These are phyloP conservation scores for Pseudorectes ferrugineus DNA, from an alignment of 2,113 vertebrate genomes.

Conservation along the genomic window DNA sequence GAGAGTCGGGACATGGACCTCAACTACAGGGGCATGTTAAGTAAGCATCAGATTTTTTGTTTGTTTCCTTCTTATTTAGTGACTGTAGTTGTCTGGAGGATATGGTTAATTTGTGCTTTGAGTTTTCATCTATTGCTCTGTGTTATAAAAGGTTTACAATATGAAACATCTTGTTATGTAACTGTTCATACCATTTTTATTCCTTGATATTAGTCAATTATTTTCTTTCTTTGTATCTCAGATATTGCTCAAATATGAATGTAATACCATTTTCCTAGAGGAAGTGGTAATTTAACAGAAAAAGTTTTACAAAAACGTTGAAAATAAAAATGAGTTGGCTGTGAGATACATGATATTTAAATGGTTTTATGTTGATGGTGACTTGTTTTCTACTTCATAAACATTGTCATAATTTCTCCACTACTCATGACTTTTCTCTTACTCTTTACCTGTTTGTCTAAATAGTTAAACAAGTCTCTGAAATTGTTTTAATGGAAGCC, in stretches of 20 bases:
- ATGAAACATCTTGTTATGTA: background rate
- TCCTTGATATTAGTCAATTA: background rate
- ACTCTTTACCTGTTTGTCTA: background rate
- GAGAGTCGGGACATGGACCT: conserved; percentile 99
- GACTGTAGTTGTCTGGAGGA: background rate
- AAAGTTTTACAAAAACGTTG: background rate
- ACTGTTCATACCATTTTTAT: background rate
- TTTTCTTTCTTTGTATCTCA: background rate
- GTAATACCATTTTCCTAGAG: background rate
- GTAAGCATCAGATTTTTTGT: conserved; percentile 69
- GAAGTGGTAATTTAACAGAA: background rate
- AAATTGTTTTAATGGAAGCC: background rate
- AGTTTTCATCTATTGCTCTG: background rate
- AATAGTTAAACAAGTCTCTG: background rate
- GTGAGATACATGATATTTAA: background rate
- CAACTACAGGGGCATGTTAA: conserved; percentile 96
- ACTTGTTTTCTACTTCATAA: background rate
- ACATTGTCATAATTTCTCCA: background rate
- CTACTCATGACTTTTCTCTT: background rate
- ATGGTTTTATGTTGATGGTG: background rate
- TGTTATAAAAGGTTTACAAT: background rate
- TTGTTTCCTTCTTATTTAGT: background rate
- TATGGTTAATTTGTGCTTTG: background rate
- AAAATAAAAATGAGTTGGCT: background rate
- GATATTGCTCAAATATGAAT: background rate